These are phyloP conservation scores for Gadopsis marmoratus DNA, from an alignment of 2,797 vertebrate genomes.

Conservation along the genomic window DNA sequence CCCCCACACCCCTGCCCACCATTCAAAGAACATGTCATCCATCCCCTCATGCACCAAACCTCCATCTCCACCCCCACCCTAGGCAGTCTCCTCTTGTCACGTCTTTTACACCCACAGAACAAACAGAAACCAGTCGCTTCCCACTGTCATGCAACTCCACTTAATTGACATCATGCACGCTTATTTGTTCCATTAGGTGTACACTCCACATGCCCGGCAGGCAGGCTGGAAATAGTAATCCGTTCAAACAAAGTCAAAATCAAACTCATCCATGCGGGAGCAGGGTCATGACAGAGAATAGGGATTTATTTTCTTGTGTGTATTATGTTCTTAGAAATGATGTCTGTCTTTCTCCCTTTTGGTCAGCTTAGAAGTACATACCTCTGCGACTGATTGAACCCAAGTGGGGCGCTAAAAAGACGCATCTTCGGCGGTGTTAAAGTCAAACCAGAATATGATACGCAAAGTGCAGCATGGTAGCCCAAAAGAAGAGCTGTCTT, in stretches of 20 bases:
- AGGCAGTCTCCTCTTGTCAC: constrained; percentile 30
- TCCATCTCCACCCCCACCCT: constrained; percentile 25
- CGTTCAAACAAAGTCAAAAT: constrained; percentile 58
- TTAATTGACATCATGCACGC: constrained; percentile 75
- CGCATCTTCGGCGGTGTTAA: constrained; percentile 30
- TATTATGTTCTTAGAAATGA: not conserved
- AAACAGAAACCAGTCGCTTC: constrained; percentile 63
- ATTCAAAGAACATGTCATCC: constrained; percentile 54
- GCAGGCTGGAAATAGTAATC: constrained; percentile 60
- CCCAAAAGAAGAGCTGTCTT: not conserved
- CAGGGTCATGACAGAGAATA: constrained; percentile 64
- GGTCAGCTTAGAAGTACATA: constrained; percentile 45
- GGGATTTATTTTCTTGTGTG: not conserved
- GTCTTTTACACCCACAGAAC: constrained; percentile 60
- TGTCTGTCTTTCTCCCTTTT: not conserved
- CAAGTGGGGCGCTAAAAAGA: constrained; percentile 33
- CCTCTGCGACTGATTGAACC: constrained; percentile 63
- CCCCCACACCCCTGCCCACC: not conserved
- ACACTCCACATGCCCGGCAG: constrained; percentile 68
- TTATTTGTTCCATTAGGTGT: constrained; percentile 52
- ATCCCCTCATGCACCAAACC: constrained; percentile 59
- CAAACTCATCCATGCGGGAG: constrained; percentile 78
- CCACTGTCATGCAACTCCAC: constrained; percentile 78
- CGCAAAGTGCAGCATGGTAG: not conserved
- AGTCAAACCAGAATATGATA: constrained; percentile 41